These are phyloP conservation scores for Antheraea yamamai DNA, from an alignment of 2,888 invertebrate genomes.

Conservation along the genomic window DNA sequence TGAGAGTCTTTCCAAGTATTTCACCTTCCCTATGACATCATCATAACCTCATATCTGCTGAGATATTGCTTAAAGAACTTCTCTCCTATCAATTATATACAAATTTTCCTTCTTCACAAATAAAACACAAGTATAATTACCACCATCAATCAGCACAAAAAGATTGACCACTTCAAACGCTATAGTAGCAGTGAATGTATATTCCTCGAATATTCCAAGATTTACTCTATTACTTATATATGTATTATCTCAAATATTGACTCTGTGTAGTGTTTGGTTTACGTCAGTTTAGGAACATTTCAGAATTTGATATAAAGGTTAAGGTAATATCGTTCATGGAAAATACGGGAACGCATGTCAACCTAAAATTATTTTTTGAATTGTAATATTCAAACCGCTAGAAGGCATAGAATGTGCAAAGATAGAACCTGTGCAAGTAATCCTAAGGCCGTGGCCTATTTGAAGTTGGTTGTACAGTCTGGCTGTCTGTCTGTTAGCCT, in stretches of 20 bases:
- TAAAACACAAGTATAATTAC: not conserved
- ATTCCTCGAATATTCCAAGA: not conserved
- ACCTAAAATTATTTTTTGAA: not conserved
- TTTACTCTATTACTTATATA: not conserved
- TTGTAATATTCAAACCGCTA: too few relatives aligned
- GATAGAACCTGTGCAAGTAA: too few relatives aligned
- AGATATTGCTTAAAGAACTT: too few relatives aligned
- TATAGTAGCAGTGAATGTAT: not conserved
- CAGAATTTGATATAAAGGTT: not conserved
- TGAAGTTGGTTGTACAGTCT: too few relatives aligned
- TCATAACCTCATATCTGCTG: too few relatives aligned
- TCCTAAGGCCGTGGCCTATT: too few relatives aligned
- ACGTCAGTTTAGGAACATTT: not conserved
- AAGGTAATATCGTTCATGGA: not conserved
- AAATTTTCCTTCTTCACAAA: too few relatives aligned
- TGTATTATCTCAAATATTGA: not conserved
- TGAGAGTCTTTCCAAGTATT: too few relatives aligned
- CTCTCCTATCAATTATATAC: too few relatives aligned
- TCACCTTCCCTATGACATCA: too few relatives aligned
- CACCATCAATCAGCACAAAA: not conserved
- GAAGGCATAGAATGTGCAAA: too few relatives aligned
- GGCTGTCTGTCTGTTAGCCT: too few relatives aligned
- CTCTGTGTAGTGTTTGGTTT: not conserved
- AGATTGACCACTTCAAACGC: not conserved
- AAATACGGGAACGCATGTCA: not conserved